Base-by-base conservation (phyloP, 2,113 vertebrate species). In the Reinhardtius hippoglossoides region DNA sequence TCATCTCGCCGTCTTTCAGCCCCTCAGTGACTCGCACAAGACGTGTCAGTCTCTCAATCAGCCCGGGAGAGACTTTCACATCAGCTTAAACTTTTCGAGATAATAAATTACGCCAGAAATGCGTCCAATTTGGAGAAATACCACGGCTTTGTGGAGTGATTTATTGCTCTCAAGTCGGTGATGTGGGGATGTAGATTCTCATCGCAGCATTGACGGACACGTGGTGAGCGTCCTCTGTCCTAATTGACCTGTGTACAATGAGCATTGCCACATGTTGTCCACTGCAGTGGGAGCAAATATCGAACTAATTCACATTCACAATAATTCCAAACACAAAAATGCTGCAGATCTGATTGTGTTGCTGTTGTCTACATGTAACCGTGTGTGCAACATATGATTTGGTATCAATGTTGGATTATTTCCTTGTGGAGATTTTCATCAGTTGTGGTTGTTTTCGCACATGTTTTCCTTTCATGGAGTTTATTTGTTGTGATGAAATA, bases 21-120 rank as follows among this genome's bases (percentile, higher is more conserved):
- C 83, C 81, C 78, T 56, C 56, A 40, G 74, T 71, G 71, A 90
- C 83, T 91, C 74, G 74, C 83, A 89, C 79, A 86, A 67, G 75
- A 84, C 52, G 42, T 80, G 90, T 86, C 92, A 88, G 85, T 93
- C 88, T 91, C 88, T 91, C 88, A 92, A 91, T 93, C 88, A 86
- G 87, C 46, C 15, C 60, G 67, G 78, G 76, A 84, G 80, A 76
- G 74, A 58, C 72, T 70, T 87, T 85, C 72, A 59, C 71, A 89
- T 90, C 85, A 72, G 88, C 90, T 92, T 92, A 85, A 87, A 87
- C 85, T 88, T 87, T 85, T 84, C 76, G 87, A 87, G 89, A 93
- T 93, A 89, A 92, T 88, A 89, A 92, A 91, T 89, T 73, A 91
- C 86, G 76, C 85, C 68, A 71, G 72, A 91, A 87, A 84, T 86